phyloP scores from a whole-genome alignment of 2,797 vertebrate species.

The Halcyon chelicuti region DNA sequence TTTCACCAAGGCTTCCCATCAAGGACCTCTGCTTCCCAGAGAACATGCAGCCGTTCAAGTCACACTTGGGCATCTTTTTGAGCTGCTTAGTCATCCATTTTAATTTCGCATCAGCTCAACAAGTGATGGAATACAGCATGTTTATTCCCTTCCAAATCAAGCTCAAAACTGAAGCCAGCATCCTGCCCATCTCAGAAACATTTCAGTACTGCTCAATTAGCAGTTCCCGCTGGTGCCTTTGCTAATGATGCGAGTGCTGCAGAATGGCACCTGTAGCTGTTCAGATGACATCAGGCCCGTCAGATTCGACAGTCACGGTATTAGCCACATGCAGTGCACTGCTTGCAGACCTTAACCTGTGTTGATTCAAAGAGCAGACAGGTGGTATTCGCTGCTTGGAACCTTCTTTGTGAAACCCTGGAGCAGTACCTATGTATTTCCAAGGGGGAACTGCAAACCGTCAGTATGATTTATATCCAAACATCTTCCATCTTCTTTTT shows the following conservation, averaged over 20 bases:
- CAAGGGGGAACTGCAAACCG: background rate
- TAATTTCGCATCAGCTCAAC: background rate
- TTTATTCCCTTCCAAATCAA: slow-evolving; percentile 8
- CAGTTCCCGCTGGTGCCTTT: background rate
- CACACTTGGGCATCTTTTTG: background rate
- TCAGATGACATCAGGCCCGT: background rate
- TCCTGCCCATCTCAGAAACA: background rate
- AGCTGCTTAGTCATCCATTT: background rate
- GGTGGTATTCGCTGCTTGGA: background rate
- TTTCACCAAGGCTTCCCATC: background rate
- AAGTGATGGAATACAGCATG: background rate
- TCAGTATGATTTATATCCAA: background rate
- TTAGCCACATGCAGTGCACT: background rate
- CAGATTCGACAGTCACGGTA: background rate
- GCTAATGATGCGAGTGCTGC: background rate
- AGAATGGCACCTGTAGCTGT: background rate
- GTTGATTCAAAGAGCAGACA: background rate
- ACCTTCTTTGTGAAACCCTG: background rate
- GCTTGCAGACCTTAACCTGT: background rate
- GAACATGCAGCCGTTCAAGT: background rate
- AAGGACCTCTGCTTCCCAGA: background rate
- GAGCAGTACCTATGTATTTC: background rate
- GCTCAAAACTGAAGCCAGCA: background rate
- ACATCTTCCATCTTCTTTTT: background rate
- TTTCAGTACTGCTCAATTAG: background rate